A percentile compares a stretch with the other conserved stretches of the same genome.
Evolutionary conservation across 1,140 invertebrate genomes (phyloP).

Genomic region (Macrotrachela quadricornifera): DNA sequence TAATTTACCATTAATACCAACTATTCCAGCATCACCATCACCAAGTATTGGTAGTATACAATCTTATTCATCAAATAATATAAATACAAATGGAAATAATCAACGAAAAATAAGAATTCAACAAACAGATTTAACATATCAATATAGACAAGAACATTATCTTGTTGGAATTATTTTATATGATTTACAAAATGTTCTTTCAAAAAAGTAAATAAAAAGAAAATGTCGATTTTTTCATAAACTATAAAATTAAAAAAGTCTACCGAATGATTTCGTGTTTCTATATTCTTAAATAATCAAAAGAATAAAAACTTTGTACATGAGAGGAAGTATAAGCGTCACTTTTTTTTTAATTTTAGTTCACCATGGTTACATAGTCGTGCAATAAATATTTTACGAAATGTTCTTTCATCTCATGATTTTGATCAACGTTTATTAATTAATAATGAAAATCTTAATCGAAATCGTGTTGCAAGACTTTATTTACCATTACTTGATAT

Average conservation of each 20-base stretch:
- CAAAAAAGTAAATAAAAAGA: no score
- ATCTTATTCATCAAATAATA: constrained; percentile 31
- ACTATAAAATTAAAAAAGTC: no score
- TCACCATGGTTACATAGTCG: not conserved
- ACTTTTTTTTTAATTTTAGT: not conserved
- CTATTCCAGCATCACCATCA: constrained; percentile 22
- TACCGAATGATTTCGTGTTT: no score
- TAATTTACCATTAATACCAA: constrained; percentile 54
- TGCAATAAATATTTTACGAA: constrained; percentile 36
- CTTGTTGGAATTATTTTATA: constrained; percentile 63
- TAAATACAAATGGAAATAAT: constrained; percentile 28
- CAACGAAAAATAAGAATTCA: no score
- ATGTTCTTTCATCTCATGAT: constrained; percentile 74
- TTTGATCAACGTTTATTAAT: constrained; percentile 57
- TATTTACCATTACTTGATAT: constrained; percentile 72
- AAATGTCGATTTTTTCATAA: no score
- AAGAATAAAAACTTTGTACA: no score
- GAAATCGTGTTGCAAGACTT: constrained; percentile 60
- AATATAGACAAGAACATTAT: constrained; percentile 73
- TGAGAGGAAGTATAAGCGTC: no score
- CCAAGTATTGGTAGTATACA: constrained; percentile 35
- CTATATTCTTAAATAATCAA: no score
- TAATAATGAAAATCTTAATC: constrained; percentile 42
- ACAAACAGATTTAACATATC: constrained; percentile 45
- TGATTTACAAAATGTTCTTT: constrained; percentile 56